A percentile compares a stretch with the other conserved stretches of the same genome.
Conservation (phyloP, 2,888 invertebrate species). For the Fabriciana adippe region DNA sequence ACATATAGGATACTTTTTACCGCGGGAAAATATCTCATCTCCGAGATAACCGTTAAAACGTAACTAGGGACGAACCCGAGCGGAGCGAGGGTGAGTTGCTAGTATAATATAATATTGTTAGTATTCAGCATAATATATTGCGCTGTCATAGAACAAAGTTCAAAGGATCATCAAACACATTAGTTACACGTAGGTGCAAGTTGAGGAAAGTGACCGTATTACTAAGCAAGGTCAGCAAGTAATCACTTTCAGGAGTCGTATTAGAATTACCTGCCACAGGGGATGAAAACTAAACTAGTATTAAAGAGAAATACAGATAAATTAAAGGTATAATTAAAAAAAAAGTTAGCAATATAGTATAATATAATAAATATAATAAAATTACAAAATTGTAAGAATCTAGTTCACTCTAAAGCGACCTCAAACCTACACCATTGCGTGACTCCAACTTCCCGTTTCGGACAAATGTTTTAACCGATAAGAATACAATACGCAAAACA, state of each 20-base stretch:
- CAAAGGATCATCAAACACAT: too few species aligned
- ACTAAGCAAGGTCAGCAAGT: conserved; percentile 14
- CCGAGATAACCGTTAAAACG: too few species aligned
- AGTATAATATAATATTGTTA: too few species aligned
- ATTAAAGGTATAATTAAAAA: conserved; percentile 1
- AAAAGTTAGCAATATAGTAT: not conserved
- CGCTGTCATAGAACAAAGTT: too few species aligned
- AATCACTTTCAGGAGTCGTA: conserved; percentile 7
- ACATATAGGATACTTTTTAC: too few species aligned
- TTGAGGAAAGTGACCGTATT: not conserved
- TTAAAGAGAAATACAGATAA: not conserved
- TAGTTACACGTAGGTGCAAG: not conserved
- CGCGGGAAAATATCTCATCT: too few species aligned
- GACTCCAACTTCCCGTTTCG: conserved; percentile 37
- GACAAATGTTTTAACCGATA: conserved; percentile 35
- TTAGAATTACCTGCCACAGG: not conserved
- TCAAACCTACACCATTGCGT: conserved; percentile 36
- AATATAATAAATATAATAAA: not conserved
- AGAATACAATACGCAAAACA: conserved; percentile 28
- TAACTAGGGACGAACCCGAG: too few species aligned
- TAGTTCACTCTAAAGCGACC: conserved; percentile 21
- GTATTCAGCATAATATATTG: too few species aligned
- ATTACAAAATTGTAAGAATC: not conserved
- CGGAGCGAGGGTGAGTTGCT: too few species aligned
- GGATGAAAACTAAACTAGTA: not conserved